phyloP scores from a whole-genome alignment of 2,113 vertebrate genomes.

The Prinia subflava region DNA sequence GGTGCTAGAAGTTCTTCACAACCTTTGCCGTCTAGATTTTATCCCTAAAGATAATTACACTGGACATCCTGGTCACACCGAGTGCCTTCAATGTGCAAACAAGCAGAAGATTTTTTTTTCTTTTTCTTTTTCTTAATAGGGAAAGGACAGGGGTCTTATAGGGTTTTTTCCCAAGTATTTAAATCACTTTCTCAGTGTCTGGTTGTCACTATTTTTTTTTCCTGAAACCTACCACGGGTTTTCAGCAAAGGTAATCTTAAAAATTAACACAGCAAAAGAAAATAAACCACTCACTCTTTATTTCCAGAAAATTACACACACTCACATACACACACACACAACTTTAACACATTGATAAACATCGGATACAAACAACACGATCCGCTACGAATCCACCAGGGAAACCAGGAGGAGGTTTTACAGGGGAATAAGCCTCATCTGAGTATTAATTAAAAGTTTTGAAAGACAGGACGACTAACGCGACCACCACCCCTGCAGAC shows the following conservation, averaged over 20 bases:
- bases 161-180: neutral
- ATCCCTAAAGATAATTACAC: neutral
- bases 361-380: neutral
- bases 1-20: neutral
- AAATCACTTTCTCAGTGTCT: neutral
- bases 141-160: neutral
- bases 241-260: neutral
- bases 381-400: neutral
- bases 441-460: constrained; percentile 34
- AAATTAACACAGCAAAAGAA: neutral
- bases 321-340: no score
- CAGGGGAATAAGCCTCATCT: neutral
- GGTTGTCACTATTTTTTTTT: neutral
- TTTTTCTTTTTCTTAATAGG: neutral
- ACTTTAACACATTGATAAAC: neutral
- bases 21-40: constrained; percentile 3
- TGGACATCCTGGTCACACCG: neutral
- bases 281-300: neutral
- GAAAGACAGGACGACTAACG: neutral
- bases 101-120: neutral
- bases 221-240: neutral
- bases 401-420: neutral
- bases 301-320: neutral
- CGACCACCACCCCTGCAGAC: fast-evolving
- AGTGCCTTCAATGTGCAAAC: neutral